Conservation (phyloP, 2,797 vertebrate species). For the Mionectes olivaceus region DNA sequence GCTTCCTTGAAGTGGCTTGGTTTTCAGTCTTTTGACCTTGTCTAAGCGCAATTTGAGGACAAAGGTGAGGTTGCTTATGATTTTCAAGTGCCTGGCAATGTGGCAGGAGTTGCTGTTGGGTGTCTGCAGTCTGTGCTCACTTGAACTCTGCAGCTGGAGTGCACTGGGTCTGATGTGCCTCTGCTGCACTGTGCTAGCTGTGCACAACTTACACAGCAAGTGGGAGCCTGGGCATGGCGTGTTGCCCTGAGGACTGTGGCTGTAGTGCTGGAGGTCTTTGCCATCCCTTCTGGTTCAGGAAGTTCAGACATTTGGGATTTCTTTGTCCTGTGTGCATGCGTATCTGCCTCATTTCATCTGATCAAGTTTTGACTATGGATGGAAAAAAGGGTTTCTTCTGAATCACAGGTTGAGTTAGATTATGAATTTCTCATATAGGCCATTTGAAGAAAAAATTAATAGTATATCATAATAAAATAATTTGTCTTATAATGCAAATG, state of each 20-base stretch:
- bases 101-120: neutral
- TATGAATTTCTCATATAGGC: neutral
- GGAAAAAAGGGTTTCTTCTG: neutral
- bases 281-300: neutral
- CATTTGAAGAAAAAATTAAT: neutral
- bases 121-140: fast-evolving
- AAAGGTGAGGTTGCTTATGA: fast-evolving
- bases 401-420: neutral
- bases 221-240: fast-evolving
- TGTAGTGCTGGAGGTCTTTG: neutral
- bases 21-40: neutral
- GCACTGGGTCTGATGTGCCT: fast-evolving
- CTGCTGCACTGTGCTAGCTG: fast-evolving
- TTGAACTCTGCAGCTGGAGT: neutral
- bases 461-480: neutral
- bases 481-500: neutral
- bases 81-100: fast-evolving
- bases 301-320: neutral
- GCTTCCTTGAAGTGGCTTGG: neutral
- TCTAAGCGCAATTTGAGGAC: neutral
- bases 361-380: neutral
- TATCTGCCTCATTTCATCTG: neutral
- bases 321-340: neutral
- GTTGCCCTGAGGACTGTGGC: neutral
- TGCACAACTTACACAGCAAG: fast-evolving